A percentile compares a stretch with the other conserved stretches of the same genome.
These are phyloP conservation scores for Calyptommatus sinebrachiatus DNA, from an alignment of 2,113 vertebrate genomes.

Conservation along the genomic window DNA sequence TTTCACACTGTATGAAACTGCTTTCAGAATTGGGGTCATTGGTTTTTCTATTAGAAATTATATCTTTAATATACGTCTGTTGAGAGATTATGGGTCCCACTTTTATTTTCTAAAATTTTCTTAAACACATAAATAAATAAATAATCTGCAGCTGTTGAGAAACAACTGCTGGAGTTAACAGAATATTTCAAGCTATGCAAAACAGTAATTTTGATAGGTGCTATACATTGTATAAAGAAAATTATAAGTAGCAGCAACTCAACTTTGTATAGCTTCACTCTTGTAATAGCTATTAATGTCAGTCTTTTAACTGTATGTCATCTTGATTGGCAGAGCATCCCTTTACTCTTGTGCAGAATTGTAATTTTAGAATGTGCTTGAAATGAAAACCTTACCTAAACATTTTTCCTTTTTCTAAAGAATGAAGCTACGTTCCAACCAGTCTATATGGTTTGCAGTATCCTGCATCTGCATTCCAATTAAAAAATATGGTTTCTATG, in stretches of 20 bases:
- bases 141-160: slow-evolving; percentile 58
- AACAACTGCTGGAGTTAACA: slow-evolving; percentile 49
- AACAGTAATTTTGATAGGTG: slow-evolving; percentile 80
- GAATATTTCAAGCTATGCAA: slow-evolving; percentile 72
- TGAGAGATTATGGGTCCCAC: no score
- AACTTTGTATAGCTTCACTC: slow-evolving; percentile 82
- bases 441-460: slow-evolving; percentile 46
- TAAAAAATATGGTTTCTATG: no score
- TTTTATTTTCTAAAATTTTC: background rate
- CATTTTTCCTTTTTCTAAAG: slow-evolving; percentile 76
- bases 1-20: no score
- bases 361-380: slow-evolving; percentile 82
- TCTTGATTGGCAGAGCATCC: slow-evolving; percentile 86
- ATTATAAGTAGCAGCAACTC: slow-evolving; percentile 64
- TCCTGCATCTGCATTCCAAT: slow-evolving; percentile 32
- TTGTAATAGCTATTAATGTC: slow-evolving; percentile 78
- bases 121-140: slow-evolving; percentile 34
- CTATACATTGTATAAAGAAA: slow-evolving; percentile 68
- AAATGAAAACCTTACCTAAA: slow-evolving; percentile 88
- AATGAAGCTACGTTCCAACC: slow-evolving; percentile 61
- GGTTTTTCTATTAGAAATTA: no score
- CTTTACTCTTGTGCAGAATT: slow-evolving; percentile 81
- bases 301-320: slow-evolving; percentile 74
- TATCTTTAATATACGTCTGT: no score
- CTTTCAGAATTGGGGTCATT: no score